Evolutionary conservation across 2,888 invertebrate genomes (phyloP).

Genomic region (Synanthedon andrenaeformis): DNA sequence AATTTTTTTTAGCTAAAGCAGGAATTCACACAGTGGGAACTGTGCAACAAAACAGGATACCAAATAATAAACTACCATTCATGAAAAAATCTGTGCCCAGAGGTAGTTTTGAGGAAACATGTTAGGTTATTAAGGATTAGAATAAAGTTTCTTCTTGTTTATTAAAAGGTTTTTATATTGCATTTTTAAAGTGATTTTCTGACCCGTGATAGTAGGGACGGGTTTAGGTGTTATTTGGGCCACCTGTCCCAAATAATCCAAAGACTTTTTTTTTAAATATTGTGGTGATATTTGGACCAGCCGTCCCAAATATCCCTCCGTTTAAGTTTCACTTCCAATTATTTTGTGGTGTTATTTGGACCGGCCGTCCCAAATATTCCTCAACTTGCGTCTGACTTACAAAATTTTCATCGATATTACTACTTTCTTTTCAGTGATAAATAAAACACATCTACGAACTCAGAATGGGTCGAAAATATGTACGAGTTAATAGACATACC

Average conservation of each 20-base stretch:
- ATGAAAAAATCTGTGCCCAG: constrained; percentile 28
- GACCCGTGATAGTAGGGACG: background rate
- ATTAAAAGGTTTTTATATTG: background rate
- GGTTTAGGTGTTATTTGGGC: background rate
- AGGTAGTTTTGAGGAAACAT: constrained; percentile 23
- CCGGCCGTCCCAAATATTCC: background rate
- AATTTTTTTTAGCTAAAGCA: constrained; percentile 18
- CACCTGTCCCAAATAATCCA: background rate
- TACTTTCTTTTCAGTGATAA: background rate
- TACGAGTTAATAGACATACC: constrained; percentile 1
- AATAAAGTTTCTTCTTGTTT: background rate
- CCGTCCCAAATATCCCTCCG: background rate
- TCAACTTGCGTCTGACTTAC: background rate
- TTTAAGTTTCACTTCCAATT: background rate
- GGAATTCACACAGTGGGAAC: constrained; percentile 22
- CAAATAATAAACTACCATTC: constrained; percentile 21
- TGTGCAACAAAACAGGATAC: constrained; percentile 24
- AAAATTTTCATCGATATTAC: background rate
- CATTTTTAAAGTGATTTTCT: background rate
- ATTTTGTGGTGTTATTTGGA: background rate
- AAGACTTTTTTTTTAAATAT: background rate
- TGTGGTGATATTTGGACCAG: background rate
- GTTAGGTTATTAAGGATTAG: background rate
- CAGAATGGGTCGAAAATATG: constrained; percentile 3
- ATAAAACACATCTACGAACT: constrained; percentile 1